Evolutionary conservation across 2,797 vertebrate genomes (phyloP).

Genomic region (Hyperoplus lanceolatus): DNA sequence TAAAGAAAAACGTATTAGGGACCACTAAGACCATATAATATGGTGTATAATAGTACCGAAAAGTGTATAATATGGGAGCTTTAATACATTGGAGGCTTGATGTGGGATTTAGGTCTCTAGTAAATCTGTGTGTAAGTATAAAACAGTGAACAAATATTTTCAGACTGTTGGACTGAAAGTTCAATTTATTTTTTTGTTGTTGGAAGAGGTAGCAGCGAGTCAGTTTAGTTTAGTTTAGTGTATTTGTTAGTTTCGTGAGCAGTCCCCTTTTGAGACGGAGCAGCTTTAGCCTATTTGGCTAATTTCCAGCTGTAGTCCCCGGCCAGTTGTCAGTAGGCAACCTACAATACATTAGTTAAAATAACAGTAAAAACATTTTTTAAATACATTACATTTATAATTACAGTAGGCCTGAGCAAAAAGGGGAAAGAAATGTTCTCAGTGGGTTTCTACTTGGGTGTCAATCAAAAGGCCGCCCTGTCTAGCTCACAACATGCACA

Average conservation of each 20-base stretch:
- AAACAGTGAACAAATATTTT: slow-evolving; percentile 3
- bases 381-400: too few species aligned
- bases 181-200: neutral
- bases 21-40: too few species aligned
- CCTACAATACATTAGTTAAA: too few species aligned
- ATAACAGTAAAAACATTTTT: too few species aligned
- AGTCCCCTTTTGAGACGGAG: too few species aligned
- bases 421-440: neutral
- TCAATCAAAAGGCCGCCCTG: slow-evolving; percentile 15
- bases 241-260: too few species aligned
- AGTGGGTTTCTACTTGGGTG: neutral
- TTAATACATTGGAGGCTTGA: too few species aligned
- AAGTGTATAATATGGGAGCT: neutral
- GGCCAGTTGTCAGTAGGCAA: neutral
- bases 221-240: neutral
- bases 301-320: neutral
- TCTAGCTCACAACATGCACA: slow-evolving; percentile 10
- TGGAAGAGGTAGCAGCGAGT: neutral
- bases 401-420: too few species aligned
- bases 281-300: too few species aligned
- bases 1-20: too few species aligned
- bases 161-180: slow-evolving; percentile 11
- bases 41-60: too few species aligned
- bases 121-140: neutral
- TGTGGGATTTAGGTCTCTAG: neutral